Evolutionary conservation across 2,888 invertebrate species (phyloP).

Genomic region (Rotaria macrura): DNA sequence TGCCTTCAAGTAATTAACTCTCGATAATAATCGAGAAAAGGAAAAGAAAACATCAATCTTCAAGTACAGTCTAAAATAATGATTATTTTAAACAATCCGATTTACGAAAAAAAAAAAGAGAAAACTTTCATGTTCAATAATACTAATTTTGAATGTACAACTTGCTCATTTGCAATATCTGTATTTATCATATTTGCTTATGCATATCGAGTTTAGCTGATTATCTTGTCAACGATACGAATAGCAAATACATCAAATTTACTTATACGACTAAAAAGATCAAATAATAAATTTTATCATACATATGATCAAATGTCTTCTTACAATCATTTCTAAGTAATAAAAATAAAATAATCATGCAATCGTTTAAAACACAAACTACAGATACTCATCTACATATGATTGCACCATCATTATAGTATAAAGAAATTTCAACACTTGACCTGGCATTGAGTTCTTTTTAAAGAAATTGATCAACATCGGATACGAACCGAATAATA

Average conservation of each 20-base stretch:
- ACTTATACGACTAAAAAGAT: not conserved
- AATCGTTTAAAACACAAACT: not conserved
- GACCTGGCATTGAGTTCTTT: not conserved
- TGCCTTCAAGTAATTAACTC: too few relatives aligned
- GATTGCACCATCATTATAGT: not conserved
- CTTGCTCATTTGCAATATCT: too few relatives aligned
- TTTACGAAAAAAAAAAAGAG: not conserved
- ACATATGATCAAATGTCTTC: not conserved
- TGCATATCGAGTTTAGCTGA: not conserved
- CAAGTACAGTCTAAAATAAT: too few relatives aligned
- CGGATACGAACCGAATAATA: too few relatives aligned
- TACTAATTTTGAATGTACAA: not conserved
- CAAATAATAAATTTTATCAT: not conserved
- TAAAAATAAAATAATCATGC: not conserved
- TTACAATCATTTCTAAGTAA: not conserved
- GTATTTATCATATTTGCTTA: not conserved
- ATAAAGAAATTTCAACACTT: not conserved
- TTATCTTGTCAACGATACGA: not conserved
- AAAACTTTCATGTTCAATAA: not conserved
- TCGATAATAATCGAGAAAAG: too few relatives aligned
- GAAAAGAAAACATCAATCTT: too few relatives aligned
- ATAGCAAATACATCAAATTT: not conserved
- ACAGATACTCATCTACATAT: too few relatives aligned
- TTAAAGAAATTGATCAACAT: too few relatives aligned
- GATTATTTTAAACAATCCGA: too few relatives aligned